A percentile compares a stretch with the other conserved stretches of the same genome.
Conservation (phyloP, 2,797 vertebrate species). For the Hydrophis major region DNA sequence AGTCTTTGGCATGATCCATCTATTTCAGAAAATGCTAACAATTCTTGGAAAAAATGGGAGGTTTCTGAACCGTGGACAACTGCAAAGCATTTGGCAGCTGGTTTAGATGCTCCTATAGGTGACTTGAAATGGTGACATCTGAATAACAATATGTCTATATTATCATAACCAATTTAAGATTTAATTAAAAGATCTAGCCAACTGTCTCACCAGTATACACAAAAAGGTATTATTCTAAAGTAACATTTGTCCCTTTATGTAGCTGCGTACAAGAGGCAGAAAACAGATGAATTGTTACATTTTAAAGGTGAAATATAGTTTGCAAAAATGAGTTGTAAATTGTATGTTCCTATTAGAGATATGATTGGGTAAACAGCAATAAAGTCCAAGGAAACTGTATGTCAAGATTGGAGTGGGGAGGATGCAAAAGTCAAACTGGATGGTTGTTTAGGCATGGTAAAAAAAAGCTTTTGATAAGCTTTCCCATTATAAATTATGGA, state of each 20-base stretch:
- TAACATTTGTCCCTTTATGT: neutral
- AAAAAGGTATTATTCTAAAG: neutral
- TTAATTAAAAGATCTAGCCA: neutral
- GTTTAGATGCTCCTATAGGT: neutral
- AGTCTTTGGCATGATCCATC: neutral
- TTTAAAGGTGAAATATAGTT: neutral
- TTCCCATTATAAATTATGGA: too few relatives aligned
- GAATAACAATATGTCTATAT: neutral
- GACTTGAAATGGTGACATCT: neutral
- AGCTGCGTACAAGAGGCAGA: neutral
- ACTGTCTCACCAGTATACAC: neutral
- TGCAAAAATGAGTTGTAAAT: neutral
- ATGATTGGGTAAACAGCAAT: neutral
- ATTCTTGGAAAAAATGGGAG: neutral
- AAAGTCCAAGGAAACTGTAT: too few relatives aligned
- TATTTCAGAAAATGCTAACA: neutral
- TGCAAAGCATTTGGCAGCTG: neutral
- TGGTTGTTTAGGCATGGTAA: too few relatives aligned
- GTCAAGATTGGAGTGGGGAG: too few relatives aligned
- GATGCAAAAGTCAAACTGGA: too few relatives aligned
- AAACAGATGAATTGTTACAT: neutral
- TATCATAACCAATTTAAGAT: neutral
- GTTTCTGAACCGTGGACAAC: neutral
- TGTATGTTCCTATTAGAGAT: neutral
- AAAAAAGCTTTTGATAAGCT: too few relatives aligned